These are phyloP conservation scores for Zele albiditarsus DNA, from an alignment of 2,888 invertebrate genomes.

Conservation along the genomic window DNA sequence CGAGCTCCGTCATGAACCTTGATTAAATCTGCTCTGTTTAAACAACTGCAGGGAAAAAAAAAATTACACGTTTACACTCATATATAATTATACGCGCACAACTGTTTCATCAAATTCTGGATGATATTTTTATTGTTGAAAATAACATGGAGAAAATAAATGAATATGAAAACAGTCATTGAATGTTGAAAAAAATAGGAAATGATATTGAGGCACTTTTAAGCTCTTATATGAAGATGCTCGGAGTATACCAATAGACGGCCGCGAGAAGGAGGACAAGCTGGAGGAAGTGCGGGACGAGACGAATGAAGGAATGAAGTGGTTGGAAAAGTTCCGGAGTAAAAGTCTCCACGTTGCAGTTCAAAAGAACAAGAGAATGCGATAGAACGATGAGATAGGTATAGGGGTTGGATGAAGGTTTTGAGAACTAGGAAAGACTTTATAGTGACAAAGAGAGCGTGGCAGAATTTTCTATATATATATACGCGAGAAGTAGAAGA, in stretches of 20 bases:
- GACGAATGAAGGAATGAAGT: constrained; percentile 18
- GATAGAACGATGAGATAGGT: constrained; percentile 29
- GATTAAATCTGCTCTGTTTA: constrained; percentile 87
- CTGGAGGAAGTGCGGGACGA: not conserved
- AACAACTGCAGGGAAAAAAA: constrained; percentile 78
- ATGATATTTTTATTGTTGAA: too few species aligned
- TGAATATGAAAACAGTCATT: not conserved
- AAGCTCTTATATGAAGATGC: not conserved
- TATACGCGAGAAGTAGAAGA: constrained; percentile 3
- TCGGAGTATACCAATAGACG: constrained; percentile 3
- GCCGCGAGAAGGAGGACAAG: constrained; percentile 20
- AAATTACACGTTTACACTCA: not conserved
- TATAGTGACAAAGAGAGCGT: constrained; percentile 50
- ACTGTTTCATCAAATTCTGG: not conserved
- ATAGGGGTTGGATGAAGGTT: constrained; percentile 30
- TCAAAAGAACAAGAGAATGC: constrained; percentile 45
- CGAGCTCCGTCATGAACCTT: constrained; percentile 89
- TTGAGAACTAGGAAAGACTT: constrained; percentile 42
- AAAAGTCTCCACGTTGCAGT: constrained; percentile 46
- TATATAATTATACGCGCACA: not conserved
- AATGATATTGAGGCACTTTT: not conserved
- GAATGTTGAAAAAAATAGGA: not conserved
- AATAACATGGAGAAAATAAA: not conserved
- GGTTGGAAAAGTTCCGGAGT: constrained; percentile 36
- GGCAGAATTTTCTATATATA: constrained; percentile 29